Evolutionary conservation across 2,113 vertebrate genomes (phyloP).

Genomic region (Hippocampus barbouri): DNA sequence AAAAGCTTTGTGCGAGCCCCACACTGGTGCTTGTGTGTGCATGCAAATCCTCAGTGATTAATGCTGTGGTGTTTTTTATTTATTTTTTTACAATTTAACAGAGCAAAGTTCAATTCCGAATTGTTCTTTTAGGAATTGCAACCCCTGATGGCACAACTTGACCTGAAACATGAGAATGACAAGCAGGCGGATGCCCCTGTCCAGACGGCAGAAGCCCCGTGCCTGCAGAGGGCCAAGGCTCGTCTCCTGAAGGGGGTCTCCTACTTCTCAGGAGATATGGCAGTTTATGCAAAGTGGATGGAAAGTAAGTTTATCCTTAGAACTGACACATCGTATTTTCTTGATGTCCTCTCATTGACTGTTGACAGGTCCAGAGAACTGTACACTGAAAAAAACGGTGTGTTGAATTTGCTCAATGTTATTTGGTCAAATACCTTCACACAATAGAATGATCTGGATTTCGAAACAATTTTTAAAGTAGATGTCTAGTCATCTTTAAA

Average conservation of each 20-base stretch:
- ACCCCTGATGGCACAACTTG: slow-evolving; percentile 61
- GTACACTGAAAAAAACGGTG: no score
- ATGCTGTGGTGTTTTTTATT: rapidly evolving
- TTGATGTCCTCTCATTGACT: not conserved
- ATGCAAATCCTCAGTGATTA: slow-evolving; percentile 30
- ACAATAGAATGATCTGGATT: no score
- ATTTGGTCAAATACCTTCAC: no score
- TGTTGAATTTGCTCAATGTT: no score
- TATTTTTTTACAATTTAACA: no score
- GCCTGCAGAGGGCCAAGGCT: slow-evolving; percentile 24
- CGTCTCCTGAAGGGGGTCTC: slow-evolving; percentile 53
- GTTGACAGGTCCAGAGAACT: no score
- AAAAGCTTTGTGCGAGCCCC: slow-evolving; percentile 7
- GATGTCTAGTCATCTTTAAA: no score
- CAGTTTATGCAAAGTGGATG: slow-evolving; percentile 72
- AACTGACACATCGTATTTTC: not conserved
- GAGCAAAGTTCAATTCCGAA: not conserved
- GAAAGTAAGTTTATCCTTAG: slow-evolving; percentile 55
- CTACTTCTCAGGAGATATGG: slow-evolving; percentile 74
- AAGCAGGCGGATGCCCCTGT: slow-evolving; percentile 8
- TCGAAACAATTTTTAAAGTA: no score
- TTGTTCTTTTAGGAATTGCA: slow-evolving; percentile 58
- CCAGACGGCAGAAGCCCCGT: not conserved
- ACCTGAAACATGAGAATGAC: not conserved
- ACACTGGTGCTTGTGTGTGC: not conserved